These are phyloP conservation scores for Mionectes olivaceus DNA, from an alignment of 2,797 vertebrate species.

Conservation along the genomic window DNA sequence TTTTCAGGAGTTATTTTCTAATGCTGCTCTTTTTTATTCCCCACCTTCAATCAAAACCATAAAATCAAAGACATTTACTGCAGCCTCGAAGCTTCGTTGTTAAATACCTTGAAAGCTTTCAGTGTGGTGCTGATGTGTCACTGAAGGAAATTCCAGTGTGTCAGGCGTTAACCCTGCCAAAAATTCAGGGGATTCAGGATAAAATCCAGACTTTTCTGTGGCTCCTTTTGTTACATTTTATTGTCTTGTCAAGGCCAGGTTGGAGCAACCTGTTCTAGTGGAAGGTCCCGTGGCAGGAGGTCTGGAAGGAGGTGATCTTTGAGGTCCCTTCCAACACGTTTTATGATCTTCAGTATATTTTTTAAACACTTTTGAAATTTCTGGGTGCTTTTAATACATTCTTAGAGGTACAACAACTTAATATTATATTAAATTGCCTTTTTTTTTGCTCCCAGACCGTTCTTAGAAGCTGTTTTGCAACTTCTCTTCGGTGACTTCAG, in stretches of 20 bases:
- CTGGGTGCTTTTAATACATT: background rate
- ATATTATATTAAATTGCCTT: background rate
- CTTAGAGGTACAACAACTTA: background rate
- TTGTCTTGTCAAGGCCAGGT: background rate
- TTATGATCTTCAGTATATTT: background rate
- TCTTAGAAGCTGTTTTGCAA: constrained; percentile 30
- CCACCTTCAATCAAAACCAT: background rate
- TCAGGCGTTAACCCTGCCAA: background rate
- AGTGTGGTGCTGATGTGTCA: background rate
- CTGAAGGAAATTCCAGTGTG: background rate
- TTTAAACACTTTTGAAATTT: background rate
- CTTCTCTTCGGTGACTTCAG: background rate
- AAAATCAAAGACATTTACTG: background rate
- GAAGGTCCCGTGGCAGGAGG: background rate
- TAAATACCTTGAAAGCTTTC: background rate
- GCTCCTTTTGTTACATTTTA: background rate
- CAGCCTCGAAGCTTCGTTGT: background rate
- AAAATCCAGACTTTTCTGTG: background rate
- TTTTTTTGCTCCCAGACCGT: background rate
- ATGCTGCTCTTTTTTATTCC: background rate
- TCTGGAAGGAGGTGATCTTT: background rate
- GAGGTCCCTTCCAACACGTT: background rate
- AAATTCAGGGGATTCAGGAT: background rate
- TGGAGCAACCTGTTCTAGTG: background rate
- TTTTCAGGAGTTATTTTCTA: background rate